phyloP scores from a whole-genome alignment of 2,888 invertebrate species.

The Belgica antarctica region DNA sequence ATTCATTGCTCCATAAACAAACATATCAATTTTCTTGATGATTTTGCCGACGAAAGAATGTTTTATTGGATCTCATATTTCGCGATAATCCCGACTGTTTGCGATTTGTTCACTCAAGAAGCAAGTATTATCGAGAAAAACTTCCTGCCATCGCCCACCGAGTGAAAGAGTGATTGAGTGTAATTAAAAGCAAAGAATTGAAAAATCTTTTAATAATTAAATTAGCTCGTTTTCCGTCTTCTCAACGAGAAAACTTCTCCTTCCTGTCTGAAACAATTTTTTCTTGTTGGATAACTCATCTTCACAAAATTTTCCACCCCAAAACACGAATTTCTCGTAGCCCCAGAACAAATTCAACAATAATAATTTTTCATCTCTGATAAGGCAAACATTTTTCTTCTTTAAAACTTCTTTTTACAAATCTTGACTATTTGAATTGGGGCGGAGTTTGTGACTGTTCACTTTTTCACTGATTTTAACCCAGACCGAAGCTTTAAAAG shows the following conservation, averaged over 20 bases:
- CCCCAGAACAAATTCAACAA: constrained; percentile 26
- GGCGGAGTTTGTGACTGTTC: neutral
- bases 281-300: too few species aligned
- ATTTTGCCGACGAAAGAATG: neutral
- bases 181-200: too few species aligned
- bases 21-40: neutral
- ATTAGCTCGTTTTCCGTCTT: neutral
- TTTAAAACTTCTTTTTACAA: too few species aligned
- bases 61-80: neutral
- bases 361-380: constrained; percentile 19
- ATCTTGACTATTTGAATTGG: too few species aligned
- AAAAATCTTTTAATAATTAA: constrained; percentile 6
- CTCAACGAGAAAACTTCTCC: neutral
- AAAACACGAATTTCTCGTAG: neutral
- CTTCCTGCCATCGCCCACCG: too few species aligned
- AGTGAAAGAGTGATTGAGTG: too few species aligned
- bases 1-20: neutral
- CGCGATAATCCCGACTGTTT: too few species aligned
- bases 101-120: too few species aligned
- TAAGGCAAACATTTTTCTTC: constrained; percentile 19
- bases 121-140: too few species aligned
- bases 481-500: too few species aligned
- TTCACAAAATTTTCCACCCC: neutral
- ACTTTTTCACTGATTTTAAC: neutral
- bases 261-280: neutral